phyloP scores from a whole-genome alignment of 2,113 vertebrate genomes.

The Poeciliopsis turrubarensis region DNA sequence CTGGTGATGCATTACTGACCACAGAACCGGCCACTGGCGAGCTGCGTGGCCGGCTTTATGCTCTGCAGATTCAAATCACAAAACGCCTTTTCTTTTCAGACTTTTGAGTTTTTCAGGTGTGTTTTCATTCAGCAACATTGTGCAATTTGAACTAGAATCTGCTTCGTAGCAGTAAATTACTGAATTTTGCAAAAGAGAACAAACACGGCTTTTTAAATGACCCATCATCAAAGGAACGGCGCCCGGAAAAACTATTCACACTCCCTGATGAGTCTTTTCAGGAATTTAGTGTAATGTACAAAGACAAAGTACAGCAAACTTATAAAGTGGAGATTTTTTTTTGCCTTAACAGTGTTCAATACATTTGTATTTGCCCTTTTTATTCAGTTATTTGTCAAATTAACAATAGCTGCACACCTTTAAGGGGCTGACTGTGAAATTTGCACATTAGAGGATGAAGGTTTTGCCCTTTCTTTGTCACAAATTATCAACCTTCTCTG shows the following conservation, averaged over 20 bases:
- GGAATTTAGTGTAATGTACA: neutral
- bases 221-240: neutral
- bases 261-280: neutral
- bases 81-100: neutral
- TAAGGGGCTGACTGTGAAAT: neutral
- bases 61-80: neutral
- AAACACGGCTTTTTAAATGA: neutral
- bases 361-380: neutral
- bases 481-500: neutral
- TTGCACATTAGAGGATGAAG: neutral
- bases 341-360: neutral
- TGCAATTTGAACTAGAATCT: neutral
- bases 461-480: neutral
- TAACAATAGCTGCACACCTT: neutral
- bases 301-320: neutral
- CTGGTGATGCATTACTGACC: constrained; percentile 56
- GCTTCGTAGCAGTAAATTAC: neutral
- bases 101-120: no score
- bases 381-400: neutral
- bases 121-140: neutral
- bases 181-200: neutral
- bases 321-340: neutral
- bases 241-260: neutral
- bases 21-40: constrained; percentile 7
- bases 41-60: neutral